Conservation (phyloP, 2,797 vertebrate species). For the Atherinosoma microstoma region DNA sequence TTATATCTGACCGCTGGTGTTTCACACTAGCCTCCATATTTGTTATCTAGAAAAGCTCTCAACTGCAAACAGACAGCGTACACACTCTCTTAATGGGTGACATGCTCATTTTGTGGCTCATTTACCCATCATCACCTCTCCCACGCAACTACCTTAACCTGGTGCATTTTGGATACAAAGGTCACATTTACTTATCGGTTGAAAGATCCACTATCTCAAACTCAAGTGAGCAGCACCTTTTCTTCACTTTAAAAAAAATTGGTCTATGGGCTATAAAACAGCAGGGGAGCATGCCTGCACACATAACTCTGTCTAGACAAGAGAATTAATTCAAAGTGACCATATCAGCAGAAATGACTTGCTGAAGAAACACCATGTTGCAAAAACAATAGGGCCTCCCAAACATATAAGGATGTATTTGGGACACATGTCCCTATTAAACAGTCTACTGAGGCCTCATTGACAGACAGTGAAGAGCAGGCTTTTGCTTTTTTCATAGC, state of each 20-base stretch:
- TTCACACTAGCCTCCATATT: conserved; percentile 3
- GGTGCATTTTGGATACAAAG: conserved; percentile 64
- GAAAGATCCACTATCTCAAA: conserved; percentile 21
- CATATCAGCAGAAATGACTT: conserved; percentile 16
- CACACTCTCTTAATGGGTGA: background rate
- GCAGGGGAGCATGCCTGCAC: conserved; percentile 28
- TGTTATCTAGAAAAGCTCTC: conserved; percentile 8
- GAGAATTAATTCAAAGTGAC: conserved; percentile 53
- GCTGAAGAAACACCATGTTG: conserved; percentile 29
- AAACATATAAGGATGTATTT: conserved; percentile 21
- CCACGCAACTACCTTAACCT: conserved; percentile 33
- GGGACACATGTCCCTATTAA: conserved; percentile 11
- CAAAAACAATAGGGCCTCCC: conserved; percentile 8
- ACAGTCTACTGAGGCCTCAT: conserved; percentile 14
- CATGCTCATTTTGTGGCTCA: conserved; percentile 38
- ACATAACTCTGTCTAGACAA: conserved; percentile 71
- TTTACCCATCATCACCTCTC: conserved; percentile 31
- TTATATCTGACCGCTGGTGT: conserved; percentile 10
- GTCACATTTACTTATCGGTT: conserved; percentile 54
- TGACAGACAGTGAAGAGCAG: conserved; percentile 37
- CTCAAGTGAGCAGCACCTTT: conserved; percentile 3
- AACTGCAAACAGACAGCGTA: background rate
- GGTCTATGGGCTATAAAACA: conserved; percentile 46
- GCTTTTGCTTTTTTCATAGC: conserved; percentile 33
- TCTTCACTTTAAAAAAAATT: conserved; percentile 18